Percentiles rank a stretch among this genome's conserved stretches.
Conservation (phyloP, 2,113 vertebrate species). For the Pangasianodon hypophthalmus region DNA sequence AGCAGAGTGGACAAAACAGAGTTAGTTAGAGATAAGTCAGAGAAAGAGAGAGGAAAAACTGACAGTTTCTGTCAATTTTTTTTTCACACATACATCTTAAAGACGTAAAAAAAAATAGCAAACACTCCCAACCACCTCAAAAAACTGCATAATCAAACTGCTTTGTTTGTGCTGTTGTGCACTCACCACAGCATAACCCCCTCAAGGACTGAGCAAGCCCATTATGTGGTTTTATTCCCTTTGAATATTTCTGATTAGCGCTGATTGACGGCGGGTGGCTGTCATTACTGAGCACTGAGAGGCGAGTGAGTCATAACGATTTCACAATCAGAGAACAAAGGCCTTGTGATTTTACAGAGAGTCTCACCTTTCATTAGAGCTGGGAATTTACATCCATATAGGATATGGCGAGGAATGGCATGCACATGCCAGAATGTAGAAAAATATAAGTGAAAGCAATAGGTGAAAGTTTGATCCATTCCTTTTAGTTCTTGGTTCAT, state of each 20-base stretch:
- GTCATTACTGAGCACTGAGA: constrained; percentile 53
- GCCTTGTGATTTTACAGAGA: constrained; percentile 51
- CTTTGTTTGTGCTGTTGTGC: constrained; percentile 48
- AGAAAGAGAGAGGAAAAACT: not conserved
- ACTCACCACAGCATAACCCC: constrained; percentile 32
- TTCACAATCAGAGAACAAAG: constrained; percentile 59
- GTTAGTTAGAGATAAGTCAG: not conserved
- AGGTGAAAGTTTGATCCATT: not conserved
- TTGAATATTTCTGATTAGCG: constrained; percentile 59
- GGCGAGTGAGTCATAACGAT: constrained; percentile 51
- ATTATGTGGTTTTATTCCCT: constrained; percentile 48
- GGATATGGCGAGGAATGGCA: not conserved
- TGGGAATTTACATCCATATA: not conserved
- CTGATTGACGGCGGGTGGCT: constrained; percentile 57
- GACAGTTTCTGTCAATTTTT: not conserved
- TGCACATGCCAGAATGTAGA: not conserved
- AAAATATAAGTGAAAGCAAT: not conserved
- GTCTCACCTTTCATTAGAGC: constrained; percentile 53
- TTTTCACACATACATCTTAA: not conserved
- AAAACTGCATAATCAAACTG: constrained; percentile 49
- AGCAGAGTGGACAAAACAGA: not conserved
- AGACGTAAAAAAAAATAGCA: constrained; percentile 45
- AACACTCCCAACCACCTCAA: constrained; percentile 33
- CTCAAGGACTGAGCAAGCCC: constrained; percentile 32
- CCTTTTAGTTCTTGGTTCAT: not conserved